These are phyloP conservation scores for Papilio demoleus DNA, from an alignment of 2,888 invertebrate genomes.

Conservation along the genomic window DNA sequence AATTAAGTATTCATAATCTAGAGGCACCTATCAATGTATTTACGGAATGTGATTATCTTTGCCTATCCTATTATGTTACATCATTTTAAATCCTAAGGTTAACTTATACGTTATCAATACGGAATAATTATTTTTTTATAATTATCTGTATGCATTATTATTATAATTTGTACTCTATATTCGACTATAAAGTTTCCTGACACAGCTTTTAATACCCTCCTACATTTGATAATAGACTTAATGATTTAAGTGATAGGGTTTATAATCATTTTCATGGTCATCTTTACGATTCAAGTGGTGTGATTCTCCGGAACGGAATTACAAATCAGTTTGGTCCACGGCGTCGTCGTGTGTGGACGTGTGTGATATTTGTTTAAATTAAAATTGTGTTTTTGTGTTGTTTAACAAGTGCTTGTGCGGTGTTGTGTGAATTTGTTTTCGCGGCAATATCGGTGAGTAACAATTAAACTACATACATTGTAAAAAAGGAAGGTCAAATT, in stretches of 20 bases:
- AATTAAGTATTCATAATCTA: too few relatives aligned
- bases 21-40: too few relatives aligned
- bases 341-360: slow-evolving; percentile 13
- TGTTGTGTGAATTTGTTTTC: slow-evolving; percentile 28
- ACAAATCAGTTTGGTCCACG: slow-evolving; percentile 33
- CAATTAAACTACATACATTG: slow-evolving; percentile 21
- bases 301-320: slow-evolving; percentile 28
- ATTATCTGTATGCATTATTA: not conserved
- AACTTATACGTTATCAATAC: not conserved
- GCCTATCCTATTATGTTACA: not conserved
- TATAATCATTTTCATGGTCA: slow-evolving; percentile 5
- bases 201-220: slow-evolving; percentile 26
- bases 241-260: not conserved
- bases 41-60: not conserved
- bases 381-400: slow-evolving; percentile 34
- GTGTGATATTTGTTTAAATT: slow-evolving; percentile 12
- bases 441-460: slow-evolving; percentile 39
- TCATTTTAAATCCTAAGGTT: not conserved
- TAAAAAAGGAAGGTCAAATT: slow-evolving; percentile 42
- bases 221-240: slow-evolving; percentile 13
- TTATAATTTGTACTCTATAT: slow-evolving; percentile 1
- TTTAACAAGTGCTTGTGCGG: slow-evolving; percentile 38
- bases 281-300: slow-evolving; percentile 27
- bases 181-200: slow-evolving; percentile 8
- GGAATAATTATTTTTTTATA: slow-evolving; percentile 7